phyloP scores from a whole-genome alignment of 1,140 invertebrate species.

The Heliconius eleuchia region DNA sequence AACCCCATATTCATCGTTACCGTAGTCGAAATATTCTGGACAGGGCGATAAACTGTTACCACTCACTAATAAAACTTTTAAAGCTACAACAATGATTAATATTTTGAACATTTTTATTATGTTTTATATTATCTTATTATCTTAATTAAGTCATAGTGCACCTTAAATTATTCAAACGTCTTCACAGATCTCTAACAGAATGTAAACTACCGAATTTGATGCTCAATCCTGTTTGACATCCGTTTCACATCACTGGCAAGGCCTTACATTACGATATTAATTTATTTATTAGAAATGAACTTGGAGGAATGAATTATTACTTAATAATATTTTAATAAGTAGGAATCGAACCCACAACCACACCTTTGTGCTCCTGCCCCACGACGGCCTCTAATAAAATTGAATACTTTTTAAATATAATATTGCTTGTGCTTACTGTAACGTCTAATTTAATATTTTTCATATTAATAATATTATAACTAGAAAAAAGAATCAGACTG shows the following conservation, averaged over 20 bases:
- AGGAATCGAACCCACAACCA: too few species aligned
- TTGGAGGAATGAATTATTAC: too few species aligned
- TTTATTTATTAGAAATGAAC: too few species aligned
- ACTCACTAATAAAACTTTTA: background rate
- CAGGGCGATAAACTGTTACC: background rate
- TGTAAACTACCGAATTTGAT: constrained; percentile 7
- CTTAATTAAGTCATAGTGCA: background rate
- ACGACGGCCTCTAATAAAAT: background rate
- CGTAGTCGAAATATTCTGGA: background rate
- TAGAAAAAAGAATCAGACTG: background rate
- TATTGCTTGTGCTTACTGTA: background rate
- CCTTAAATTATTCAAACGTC: background rate
- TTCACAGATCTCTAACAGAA: background rate
- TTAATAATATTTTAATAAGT: too few species aligned
- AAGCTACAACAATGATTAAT: background rate
- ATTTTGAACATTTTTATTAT: background rate
- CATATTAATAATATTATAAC: background rate
- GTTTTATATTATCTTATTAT: background rate
- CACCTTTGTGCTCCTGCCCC: too few species aligned
- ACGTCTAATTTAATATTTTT: background rate
- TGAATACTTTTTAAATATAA: background rate
- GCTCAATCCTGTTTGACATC: constrained; percentile 2
- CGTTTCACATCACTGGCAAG: background rate
- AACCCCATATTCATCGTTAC: constrained; percentile 3
- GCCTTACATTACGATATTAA: background rate